Evolutionary conservation across 1,140 invertebrate species (phyloP), one percentile per base, ranked within the genome.

Genomic region (Sminthurides bifidus): DNA sequence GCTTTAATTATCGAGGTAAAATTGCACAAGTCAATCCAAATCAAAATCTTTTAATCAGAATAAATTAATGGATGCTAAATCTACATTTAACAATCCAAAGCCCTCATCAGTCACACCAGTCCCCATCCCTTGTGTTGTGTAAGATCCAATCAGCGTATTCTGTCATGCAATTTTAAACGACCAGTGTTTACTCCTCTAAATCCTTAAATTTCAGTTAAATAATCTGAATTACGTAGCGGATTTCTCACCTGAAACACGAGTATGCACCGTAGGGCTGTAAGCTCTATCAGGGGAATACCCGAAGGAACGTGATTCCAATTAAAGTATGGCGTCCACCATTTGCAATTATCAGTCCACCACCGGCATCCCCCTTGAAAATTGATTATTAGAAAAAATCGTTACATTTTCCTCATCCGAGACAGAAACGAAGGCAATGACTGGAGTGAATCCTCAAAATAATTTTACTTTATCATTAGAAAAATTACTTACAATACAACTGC

Each of bases 251-350:
- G 50, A 48, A 38, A 61, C 48, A 21, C 54, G 21, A 23, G 60
- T 37, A 38, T 58, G 57, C 2, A 61, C 60, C 19, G 51, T 55
- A 15, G 60, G 60, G 27, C 43, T 55, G 30, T 61, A 61, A 30
- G 51, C 51, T 52, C 50, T n/a, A 21, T 26, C 17, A 24, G 41
- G 43, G 2, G 40, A 46, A 26, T 58, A 59, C 14, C 66, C 66
- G 56, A 56, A 68, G 4, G 64, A 66, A 12, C n/a, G 65, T 63
- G 27, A 68, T 29, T 3, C 68, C 68, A 38, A 69, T 58, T 4
- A 64, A 31, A 15, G 55, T 53, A 2, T 44, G 40, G 27, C 57
- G 53, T 54, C 63, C 63, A 21, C 56, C 56, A 31, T 64, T 61
- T 0, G 56, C 27, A 43, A 59, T 51, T 2, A 59, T 19, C 3